phyloP scores from a whole-genome alignment of 1,140 invertebrate genomes.

The Anadara kagoshimensis region DNA sequence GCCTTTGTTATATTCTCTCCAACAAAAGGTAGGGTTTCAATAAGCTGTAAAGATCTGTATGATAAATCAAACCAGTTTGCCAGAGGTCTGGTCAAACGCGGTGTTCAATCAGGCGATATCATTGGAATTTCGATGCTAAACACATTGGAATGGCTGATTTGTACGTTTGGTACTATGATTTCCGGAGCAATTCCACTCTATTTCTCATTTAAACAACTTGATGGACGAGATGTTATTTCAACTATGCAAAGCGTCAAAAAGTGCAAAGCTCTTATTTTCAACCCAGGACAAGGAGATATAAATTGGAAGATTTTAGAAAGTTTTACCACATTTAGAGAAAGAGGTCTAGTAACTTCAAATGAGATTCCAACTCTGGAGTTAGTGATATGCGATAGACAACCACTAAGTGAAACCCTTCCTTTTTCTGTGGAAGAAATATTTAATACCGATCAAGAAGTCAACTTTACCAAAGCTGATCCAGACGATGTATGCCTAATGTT shows the following conservation, averaged over 20 bases:
- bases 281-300: neutral
- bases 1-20: neutral
- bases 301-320: neutral
- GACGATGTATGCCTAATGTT: constrained; percentile 16
- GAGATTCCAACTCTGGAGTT: neutral
- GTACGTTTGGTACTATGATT: constrained; percentile 5
- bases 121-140: neutral
- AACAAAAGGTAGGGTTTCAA: neutral
- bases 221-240: constrained; percentile 13
- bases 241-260: neutral
- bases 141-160: constrained; percentile 8
- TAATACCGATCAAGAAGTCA: neutral
- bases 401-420: neutral
- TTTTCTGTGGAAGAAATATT: neutral
- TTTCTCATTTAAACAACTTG: neutral
- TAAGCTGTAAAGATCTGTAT: neutral
- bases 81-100: neutral
- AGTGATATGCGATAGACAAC: neutral
- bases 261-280: constrained; percentile 9
- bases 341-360: neutral
- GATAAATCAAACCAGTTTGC: neutral
- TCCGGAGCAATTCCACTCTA: constrained; percentile 4
- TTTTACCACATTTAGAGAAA: neutral
- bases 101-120: neutral
- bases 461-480: neutral